Conservation (phyloP, 23 tunicate species). For the Styela clava region DNA sequence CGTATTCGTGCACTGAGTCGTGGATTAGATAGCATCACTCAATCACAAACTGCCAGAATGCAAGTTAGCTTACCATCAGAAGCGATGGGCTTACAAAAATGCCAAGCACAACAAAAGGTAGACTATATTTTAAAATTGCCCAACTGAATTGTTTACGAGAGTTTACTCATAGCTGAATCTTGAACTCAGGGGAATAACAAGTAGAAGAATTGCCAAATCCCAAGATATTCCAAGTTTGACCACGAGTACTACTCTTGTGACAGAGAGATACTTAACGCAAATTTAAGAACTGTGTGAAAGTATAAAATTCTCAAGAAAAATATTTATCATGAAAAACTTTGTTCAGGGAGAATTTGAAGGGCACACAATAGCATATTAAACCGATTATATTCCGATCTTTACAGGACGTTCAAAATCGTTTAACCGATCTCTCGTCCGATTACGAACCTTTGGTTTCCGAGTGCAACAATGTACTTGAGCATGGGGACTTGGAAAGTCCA, state of each 20-base stretch:
- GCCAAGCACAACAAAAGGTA: slow-evolving; percentile 52
- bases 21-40: slow-evolving; percentile 18
- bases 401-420: slow-evolving; percentile 18
- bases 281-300: too few species aligned
- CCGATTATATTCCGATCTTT: neutral
- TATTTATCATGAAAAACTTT: too few species aligned
- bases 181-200: too few species aligned
- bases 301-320: too few species aligned
- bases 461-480: slow-evolving; percentile 6
- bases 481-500: slow-evolving; percentile 10
- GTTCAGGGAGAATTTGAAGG: too few species aligned
- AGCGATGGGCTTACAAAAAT: slow-evolving; percentile 49
- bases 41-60: slow-evolving; percentile 48
- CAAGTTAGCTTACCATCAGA: slow-evolving; percentile 53
- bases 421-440: slow-evolving; percentile 1
- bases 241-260: too few species aligned
- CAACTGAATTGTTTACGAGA: neutral
- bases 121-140: slow-evolving; percentile 1
- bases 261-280: too few species aligned
- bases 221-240: too few species aligned
- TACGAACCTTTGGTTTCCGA: slow-evolving; percentile 11
- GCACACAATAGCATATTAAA: too few species aligned
- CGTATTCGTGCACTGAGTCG: slow-evolving; percentile 39
- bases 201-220: too few species aligned
- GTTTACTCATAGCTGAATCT: too few species aligned